Conservation (phyloP, 1,140 invertebrate species). For the Heliconius hermathena region DNA sequence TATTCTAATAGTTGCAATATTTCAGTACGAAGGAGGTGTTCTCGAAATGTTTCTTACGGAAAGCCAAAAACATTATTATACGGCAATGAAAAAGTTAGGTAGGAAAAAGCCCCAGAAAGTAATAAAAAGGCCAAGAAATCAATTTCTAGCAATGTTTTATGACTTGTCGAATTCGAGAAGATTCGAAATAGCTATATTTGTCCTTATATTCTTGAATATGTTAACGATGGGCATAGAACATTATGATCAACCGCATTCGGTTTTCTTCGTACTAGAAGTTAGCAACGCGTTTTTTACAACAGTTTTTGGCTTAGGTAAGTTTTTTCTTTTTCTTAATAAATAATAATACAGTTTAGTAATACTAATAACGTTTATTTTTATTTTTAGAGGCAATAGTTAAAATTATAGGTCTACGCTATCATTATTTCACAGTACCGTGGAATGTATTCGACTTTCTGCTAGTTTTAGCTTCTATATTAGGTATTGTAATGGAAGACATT, state of each 20-base stretch:
- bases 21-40: slow-evolving; percentile 97
- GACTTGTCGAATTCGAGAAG: slow-evolving; percentile 96
- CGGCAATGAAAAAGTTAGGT: slow-evolving; percentile 97
- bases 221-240: slow-evolving; percentile 98
- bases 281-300: slow-evolving; percentile 98
- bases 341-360: not conserved
- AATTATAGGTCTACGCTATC: slow-evolving; percentile 94
- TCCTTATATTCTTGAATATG: slow-evolving; percentile 98
- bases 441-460: slow-evolving; percentile 97
- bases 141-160: slow-evolving; percentile 97
- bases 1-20: slow-evolving; percentile 35
- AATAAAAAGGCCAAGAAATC: slow-evolving; percentile 96
- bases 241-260: slow-evolving; percentile 93
- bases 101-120: slow-evolving; percentile 98
- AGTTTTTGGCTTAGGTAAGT: slow-evolving; percentile 93
- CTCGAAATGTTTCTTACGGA: slow-evolving; percentile 98
- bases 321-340: slow-evolving; percentile 9
- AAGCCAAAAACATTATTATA: slow-evolving; percentile 98
- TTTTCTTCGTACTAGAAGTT: slow-evolving; percentile 95
- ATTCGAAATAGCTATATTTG: slow-evolving; percentile 98
- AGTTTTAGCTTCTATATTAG: slow-evolving; percentile 94
- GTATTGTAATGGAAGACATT: slow-evolving; percentile 94
- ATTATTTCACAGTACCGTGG: slow-evolving; percentile 98
- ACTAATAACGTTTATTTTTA: slow-evolving; percentile 31
- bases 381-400: slow-evolving; percentile 94